Percentiles rank a stretch among this genome's conserved stretches.
These are phyloP conservation scores for Hydrotaea diabolus DNA, from an alignment of 2,888 invertebrate species.

Conservation along the genomic window DNA sequence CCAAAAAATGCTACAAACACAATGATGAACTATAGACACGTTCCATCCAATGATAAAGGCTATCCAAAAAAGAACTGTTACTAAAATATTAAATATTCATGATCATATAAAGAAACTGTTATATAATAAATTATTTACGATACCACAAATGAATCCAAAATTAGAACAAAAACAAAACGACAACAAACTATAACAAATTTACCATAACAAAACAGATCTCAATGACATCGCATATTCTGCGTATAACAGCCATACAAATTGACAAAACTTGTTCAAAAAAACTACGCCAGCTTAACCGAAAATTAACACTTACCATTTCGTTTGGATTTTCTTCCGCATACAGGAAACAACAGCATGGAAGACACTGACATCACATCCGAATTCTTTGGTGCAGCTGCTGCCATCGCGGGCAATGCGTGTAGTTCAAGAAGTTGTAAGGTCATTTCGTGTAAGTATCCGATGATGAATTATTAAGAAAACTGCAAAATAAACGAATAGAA, in stretches of 20 bases:
- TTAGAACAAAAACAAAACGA: not conserved
- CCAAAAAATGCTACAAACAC: too few species aligned
- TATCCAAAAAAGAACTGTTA: too few species aligned
- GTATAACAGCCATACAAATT: too few species aligned
- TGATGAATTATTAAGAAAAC: slow-evolving; percentile 1
- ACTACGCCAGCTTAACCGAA: not conserved
- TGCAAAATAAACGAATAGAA: slow-evolving; percentile 22
- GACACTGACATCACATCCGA: slow-evolving; percentile 80
- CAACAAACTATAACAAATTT: not conserved
- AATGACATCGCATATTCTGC: not conserved
- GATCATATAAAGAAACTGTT: too few species aligned
- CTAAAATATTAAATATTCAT: too few species aligned
- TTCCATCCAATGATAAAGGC: too few species aligned
- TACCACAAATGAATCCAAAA: too few species aligned
- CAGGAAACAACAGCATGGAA: slow-evolving; percentile 81
- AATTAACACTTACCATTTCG: slow-evolving; percentile 34
- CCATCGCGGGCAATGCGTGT: slow-evolving; percentile 81
- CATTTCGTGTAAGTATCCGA: slow-evolving; percentile 77
- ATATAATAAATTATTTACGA: too few species aligned
- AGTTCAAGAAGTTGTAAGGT: slow-evolving; percentile 80
- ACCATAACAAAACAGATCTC: not conserved
- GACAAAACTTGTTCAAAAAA: not conserved
- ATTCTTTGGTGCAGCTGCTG: slow-evolving; percentile 79
- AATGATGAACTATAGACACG: too few species aligned
- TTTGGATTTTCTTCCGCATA: slow-evolving; percentile 48